Base-by-base conservation (phyloP, 2,888 invertebrate species). In the Axea sp. region DNA sequence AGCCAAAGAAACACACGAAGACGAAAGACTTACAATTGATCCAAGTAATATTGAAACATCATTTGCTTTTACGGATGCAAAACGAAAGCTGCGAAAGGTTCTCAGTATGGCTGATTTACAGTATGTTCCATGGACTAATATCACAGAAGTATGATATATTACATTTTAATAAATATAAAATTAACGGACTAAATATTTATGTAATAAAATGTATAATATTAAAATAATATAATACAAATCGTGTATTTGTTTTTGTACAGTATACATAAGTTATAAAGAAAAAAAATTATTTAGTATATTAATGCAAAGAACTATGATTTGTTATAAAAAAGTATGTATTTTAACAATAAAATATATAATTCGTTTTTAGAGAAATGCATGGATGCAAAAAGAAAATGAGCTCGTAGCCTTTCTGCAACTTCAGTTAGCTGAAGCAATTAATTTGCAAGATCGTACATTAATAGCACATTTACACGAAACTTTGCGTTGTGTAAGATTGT, bases 1-100 rank as follows among this genome's bases (percentile, higher is more conserved):
- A 59, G 86, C 86, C 19, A 88, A 89, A 71, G 85, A 87, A 53
- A 85, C 86, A 73, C 64, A 45, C 2, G 90, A 88, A 78, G 89
- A 88, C 64, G 88, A 90, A 74, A 82, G 89, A 67, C 86, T 89
- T 64, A 81, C 84, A 45, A 88, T 89, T 53, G 91, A 91, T 81
- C 89, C 90, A 0, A 87, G 88, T 53, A 90, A 90, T 76, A 82
- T 91, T 1, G 91, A 92, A 78, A 83, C 87, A n/a, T 91, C 91
- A 19, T 88, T 87, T 41, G 91, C 92, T 28, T 93, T 93, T 83
- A 84, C 89, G 31, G 93, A 94, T 84, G 92, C 93, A 81, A 97
- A 98, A 88, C 92, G 95, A 76, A 98, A 98, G 84, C 89, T 99
- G 69, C 91, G 98, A 12, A 90, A 95, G 79, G 98, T 98, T 53